A percentile compares a stretch with the other conserved stretches of the same genome.
Conservation (phyloP, 2,113 vertebrate species). For the Cnemophilus loriae region DNA sequence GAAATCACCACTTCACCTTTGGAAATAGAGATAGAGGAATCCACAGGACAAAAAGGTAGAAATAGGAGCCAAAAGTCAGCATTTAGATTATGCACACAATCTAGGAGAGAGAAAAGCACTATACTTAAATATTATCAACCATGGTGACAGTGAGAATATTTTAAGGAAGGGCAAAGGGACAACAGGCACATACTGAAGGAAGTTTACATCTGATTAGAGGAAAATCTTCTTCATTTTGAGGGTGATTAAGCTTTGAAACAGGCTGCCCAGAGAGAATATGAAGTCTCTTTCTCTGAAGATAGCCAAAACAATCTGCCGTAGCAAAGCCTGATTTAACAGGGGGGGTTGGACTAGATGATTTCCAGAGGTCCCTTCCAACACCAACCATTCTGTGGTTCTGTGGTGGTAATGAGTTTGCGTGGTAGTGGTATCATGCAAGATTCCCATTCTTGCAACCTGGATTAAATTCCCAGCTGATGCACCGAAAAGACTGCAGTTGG, state of each 20-base stretch:
- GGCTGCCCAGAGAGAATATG: not conserved
- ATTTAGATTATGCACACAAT: not conserved
- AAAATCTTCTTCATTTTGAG: not conserved
- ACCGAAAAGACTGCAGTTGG: not conserved
- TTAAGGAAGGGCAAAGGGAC: not conserved
- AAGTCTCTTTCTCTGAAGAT: not conserved
- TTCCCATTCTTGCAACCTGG: slow-evolving; percentile 97
- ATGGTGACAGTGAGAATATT: not conserved
- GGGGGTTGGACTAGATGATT: not conserved
- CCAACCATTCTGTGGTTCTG: not conserved
- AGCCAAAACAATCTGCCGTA: not conserved
- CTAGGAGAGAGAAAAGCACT: not conserved
- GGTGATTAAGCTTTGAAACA: not conserved
- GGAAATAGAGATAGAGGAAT: not conserved
- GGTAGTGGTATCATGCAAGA: slow-evolving; percentile 98
- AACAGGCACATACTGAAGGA: not conserved
- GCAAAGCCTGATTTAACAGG: not conserved
- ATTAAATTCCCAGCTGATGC: slow-evolving; percentile 49
- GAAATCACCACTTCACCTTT: not conserved
- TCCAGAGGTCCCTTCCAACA: not conserved
- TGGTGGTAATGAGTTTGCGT: not conserved
- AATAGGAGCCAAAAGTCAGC: not conserved
- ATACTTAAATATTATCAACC: not conserved
- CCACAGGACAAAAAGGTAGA: not conserved
- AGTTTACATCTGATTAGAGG: not conserved